Base-by-base conservation (phyloP, 2,113 vertebrate genomes). In the Eulacestoma nigropectus region DNA sequence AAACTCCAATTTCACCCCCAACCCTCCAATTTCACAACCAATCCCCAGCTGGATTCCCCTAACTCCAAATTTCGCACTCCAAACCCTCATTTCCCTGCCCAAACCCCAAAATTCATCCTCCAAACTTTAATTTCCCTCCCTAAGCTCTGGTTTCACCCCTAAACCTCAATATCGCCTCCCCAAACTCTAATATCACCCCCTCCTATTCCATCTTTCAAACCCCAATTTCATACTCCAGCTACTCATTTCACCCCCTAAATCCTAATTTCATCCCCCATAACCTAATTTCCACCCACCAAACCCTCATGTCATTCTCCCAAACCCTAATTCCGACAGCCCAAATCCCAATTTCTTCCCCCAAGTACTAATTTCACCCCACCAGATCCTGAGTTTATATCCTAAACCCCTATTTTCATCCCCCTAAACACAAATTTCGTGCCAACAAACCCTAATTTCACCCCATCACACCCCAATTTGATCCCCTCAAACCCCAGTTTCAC, bases 41-140 rank as follows among this genome's bases (percentile, higher is more conserved):
- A 14, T 19, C 30, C 37, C 10, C 32, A 35, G 17, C 2, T 35
- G 52, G 52, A 42, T 21, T 50, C 5, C 20, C 3, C 25, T n/a
- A 25, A 7, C 3, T 13, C 14, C 12, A 20, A 29, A 1, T 62
- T 39, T 46, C 0, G 0, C 30, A 9, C 13, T 59, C 44, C 16
- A 49, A 74, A 41, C 15, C 39, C 21, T 84, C 12, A 46, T 46
- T 37, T 37, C 47, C 23, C n/a, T 60, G 2, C 18, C 33, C 33
- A 46, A 44, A 29, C 15, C 27, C 5, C 7, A 1, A 77, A 60
- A 60, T 69, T 37, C 15, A 33, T 44, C 15, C 22, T 10, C 23
- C 39, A 42, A 35, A 6, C 10, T 27, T 41, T 42, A 16, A 49
- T 16, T 49, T 30, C 39, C 22, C 6, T 27, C 22, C 22, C 14